Percentiles rank a stretch among this genome's conserved stretches.
These are phyloP conservation scores for Stramonita haemastoma DNA, from an alignment of 2,888 invertebrate species.

Conservation along the genomic window DNA sequence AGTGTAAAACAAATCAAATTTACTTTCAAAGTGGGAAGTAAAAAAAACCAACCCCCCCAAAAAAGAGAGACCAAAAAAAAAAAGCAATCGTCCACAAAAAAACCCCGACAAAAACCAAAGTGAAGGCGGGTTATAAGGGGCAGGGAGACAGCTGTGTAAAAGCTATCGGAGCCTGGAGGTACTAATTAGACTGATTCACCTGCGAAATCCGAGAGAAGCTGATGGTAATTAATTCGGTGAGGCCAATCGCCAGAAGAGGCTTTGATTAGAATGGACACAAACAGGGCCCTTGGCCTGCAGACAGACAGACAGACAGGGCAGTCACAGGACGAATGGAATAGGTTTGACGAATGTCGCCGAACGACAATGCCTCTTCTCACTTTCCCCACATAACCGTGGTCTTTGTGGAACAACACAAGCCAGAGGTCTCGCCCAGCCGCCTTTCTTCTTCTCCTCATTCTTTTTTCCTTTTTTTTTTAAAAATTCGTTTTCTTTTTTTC, in stretches of 20 bases:
- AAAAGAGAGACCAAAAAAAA: neutral
- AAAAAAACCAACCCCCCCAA: neutral
- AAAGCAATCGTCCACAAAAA: neutral
- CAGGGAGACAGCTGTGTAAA: neutral
- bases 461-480: too few species aligned
- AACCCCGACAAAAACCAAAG: neutral
- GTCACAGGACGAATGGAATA: neutral
- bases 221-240: slow-evolving; percentile 30
- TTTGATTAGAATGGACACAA: slow-evolving; percentile 22
- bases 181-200: slow-evolving; percentile 20
- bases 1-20: slow-evolving; percentile 11
- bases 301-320: neutral
- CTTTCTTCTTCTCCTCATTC: too few species aligned
- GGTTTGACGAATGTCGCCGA: neutral
- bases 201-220: slow-evolving; percentile 20
- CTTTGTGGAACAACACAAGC: too few species aligned
- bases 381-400: too few species aligned
- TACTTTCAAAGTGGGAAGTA: slow-evolving; percentile 16
- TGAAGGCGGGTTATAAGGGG: neutral
- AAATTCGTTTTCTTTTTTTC: too few species aligned
- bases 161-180: neutral
- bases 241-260: slow-evolving; percentile 6
- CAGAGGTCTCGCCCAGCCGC: too few species aligned
- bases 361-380: neutral
- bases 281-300: neutral